Evolutionary conservation across 1,140 invertebrate genomes (phyloP).

Genomic region (Drosophila truncata): DNA sequence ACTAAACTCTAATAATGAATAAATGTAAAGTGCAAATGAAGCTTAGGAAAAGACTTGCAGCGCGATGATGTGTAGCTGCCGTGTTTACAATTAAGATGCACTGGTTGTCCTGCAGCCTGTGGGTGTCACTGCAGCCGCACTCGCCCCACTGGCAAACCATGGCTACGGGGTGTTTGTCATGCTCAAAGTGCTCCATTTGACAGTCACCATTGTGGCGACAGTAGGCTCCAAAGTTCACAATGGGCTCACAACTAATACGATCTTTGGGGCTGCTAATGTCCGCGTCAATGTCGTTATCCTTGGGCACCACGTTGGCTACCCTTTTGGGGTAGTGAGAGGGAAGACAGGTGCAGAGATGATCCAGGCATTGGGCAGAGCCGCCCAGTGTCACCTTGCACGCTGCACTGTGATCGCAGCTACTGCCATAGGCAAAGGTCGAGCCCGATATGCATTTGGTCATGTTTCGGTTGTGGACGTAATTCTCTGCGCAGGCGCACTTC

Average conservation of each 20-base stretch:
- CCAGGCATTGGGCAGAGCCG: conserved; percentile 30
- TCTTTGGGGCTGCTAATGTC: not conserved
- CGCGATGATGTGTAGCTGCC: not conserved
- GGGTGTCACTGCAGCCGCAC: conserved; percentile 38
- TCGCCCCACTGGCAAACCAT: conserved; percentile 61
- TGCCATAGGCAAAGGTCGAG: not conserved
- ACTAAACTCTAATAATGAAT: conserved; percentile 22
- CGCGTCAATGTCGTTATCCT: not conserved
- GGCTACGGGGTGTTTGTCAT: not conserved
- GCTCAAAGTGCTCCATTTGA: conserved; percentile 28
- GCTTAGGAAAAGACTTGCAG: not conserved
- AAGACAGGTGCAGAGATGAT: conserved; percentile 48
- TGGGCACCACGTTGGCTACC: conserved; percentile 9
- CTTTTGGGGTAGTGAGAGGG: conserved; percentile 36
- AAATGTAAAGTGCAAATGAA: conserved; percentile 8
- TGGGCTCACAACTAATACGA: conserved; percentile 28
- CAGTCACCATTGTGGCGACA: conserved; percentile 55
- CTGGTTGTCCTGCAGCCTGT: conserved; percentile 32
- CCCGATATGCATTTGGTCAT: conserved; percentile 49
- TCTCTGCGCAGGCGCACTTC: conserved; percentile 53
- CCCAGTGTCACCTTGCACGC: conserved; percentile 54
- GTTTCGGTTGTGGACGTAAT: conserved; percentile 48
- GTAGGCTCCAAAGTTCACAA: conserved; percentile 41
- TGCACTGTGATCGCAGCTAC: conserved; percentile 30
- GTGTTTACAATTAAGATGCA: conserved; percentile 19